A percentile compares a stretch with the other conserved stretches of the same genome.
These are phyloP conservation scores for Euthynnus affinis DNA, from an alignment of 2,797 vertebrate genomes.

Conservation along the genomic window DNA sequence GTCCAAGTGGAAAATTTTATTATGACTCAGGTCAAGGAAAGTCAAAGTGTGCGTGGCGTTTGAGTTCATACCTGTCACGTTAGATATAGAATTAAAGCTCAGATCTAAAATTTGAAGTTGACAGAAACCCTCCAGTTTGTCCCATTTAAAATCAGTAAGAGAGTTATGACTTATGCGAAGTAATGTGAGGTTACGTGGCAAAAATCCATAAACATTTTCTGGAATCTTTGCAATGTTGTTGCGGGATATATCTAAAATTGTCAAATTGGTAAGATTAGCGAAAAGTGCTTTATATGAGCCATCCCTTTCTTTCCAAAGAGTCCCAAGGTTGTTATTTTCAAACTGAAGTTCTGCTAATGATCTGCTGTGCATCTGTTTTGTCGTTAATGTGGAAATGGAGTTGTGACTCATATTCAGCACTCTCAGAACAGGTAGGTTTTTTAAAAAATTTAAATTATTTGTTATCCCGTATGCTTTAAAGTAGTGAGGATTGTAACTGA, in stretches of 20 bases:
- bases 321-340: conserved; percentile 81
- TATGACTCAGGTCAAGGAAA: conserved; percentile 83
- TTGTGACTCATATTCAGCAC: conserved; percentile 88
- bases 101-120: conserved; percentile 82
- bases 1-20: conserved; percentile 81
- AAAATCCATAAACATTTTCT: conserved; percentile 60
- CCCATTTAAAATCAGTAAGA: conserved; percentile 81
- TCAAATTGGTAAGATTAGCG: conserved; percentile 80
- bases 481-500: conserved; percentile 88
- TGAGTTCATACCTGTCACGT: conserved; percentile 66
- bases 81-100: conserved; percentile 79
- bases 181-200: conserved; percentile 78
- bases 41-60: conserved; percentile 69
- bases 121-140: conserved; percentile 69
- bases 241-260: conserved; percentile 84
- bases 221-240: conserved; percentile 80
- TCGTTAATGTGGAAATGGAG: conserved; percentile 84
- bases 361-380: conserved; percentile 76
- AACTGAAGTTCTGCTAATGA: conserved; percentile 87
- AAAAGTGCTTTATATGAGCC: conserved; percentile 78
- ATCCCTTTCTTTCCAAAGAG: conserved; percentile 82
- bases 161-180: conserved; percentile 76
- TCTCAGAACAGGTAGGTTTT: conserved; percentile 83
- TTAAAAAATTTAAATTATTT: conserved; percentile 83
- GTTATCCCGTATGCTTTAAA: conserved; percentile 85